A percentile compares a stretch with the other conserved stretches of the same genome.
Conservation (phyloP, 2,113 vertebrate species). For the Eupsittula cactorum region DNA sequence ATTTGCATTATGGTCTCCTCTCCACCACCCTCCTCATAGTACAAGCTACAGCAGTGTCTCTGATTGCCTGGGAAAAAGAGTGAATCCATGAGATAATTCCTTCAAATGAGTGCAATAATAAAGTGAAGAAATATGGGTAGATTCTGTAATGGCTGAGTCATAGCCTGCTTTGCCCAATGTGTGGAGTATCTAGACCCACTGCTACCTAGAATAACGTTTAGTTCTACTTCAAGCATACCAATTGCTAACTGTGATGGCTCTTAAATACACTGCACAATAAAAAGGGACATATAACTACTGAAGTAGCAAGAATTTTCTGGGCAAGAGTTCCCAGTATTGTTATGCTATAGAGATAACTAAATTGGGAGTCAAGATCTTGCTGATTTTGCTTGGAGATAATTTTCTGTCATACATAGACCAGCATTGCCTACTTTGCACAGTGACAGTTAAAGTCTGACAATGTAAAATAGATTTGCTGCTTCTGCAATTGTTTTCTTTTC, state of each 20-base stretch:
- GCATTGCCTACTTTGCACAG: neutral
- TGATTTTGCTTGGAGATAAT: neutral
- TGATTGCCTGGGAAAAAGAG: neutral
- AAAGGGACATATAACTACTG: neutral
- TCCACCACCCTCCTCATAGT: neutral
- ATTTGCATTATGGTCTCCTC: neutral
- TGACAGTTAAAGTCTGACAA: neutral
- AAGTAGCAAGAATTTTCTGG: neutral
- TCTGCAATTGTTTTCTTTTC: neutral
- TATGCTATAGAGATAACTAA: neutral
- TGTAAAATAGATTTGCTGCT: neutral
- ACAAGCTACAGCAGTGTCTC: neutral
- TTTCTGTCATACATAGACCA: neutral
- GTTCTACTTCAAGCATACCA: neutral
- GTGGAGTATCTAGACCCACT: neutral
- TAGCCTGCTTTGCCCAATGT: neutral
- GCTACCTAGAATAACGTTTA: neutral
- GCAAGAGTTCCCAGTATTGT: neutral
- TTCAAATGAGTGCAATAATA: neutral
- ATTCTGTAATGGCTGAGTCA: neutral
- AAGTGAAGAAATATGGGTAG: neutral
- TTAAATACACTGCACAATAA: neutral
- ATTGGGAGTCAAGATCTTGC: neutral
- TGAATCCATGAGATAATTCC: neutral
- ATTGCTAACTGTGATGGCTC: neutral